Conservation (phyloP, 2,797 vertebrate genomes). For the Prunella strophiata region DNA sequence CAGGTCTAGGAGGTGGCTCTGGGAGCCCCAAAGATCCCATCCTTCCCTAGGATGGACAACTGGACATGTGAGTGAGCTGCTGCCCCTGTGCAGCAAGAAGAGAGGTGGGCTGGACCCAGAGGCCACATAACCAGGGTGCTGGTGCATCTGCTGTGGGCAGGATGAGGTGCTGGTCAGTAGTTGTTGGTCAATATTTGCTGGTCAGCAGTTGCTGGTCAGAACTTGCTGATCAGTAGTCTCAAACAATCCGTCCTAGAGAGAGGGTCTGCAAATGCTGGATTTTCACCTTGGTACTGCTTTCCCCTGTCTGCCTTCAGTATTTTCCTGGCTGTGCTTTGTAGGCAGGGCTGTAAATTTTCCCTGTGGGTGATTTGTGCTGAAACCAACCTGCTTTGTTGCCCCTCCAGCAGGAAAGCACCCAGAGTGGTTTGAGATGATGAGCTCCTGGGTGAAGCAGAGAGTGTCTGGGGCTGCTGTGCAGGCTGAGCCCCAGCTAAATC, state of each 20-base stretch:
- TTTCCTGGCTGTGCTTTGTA: not conserved
- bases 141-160: not conserved
- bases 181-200: not conserved
- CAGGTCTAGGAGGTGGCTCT: not conserved
- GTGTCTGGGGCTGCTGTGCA: not conserved
- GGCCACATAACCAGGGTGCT: accelerated
- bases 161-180: not conserved
- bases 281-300: not conserved
- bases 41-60: not conserved
- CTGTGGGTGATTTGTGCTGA: not conserved
- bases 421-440: not conserved
- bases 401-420: not conserved
- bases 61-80: not conserved
- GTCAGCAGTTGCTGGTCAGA: not conserved
- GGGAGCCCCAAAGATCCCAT: accelerated
- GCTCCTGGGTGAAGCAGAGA: accelerated
- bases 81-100: not conserved
- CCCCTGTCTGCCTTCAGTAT: not conserved
- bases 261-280: not conserved
- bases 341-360: not conserved
- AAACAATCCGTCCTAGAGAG: not conserved
- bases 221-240: not conserved
- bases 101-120: not conserved
- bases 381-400: not conserved
- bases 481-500: not conserved